A percentile compares a stretch with the other conserved stretches of the same genome.
Conservation (phyloP, 2,888 invertebrate species). For the Labia minor region DNA sequence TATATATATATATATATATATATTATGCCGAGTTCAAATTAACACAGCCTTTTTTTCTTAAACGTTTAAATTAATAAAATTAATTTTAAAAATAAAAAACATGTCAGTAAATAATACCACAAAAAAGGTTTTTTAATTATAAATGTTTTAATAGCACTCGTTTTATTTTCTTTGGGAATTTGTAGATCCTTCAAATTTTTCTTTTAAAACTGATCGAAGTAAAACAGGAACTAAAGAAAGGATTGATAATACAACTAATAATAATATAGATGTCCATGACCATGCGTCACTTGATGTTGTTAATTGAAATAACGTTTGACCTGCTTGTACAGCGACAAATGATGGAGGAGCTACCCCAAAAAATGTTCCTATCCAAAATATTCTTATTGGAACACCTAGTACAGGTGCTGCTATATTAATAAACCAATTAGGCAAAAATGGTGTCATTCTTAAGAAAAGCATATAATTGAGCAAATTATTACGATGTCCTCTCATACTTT, state of each 20-base stretch:
- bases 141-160: neutral
- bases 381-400: slow-evolving; percentile 83
- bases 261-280: slow-evolving; percentile 73
- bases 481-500: slow-evolving; percentile 62
- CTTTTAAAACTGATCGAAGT: slow-evolving; percentile 65
- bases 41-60: no score
- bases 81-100: no score
- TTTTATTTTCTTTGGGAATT: neutral
- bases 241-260: slow-evolving; percentile 67
- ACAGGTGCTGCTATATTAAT: slow-evolving; percentile 95
- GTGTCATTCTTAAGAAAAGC: slow-evolving; percentile 92
- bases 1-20: no score
- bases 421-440: slow-evolving; percentile 98
- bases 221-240: slow-evolving; percentile 80
- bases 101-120: no score
- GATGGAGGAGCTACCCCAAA: slow-evolving; percentile 94
- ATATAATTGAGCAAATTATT: slow-evolving; percentile 91
- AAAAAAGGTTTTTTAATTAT: no score
- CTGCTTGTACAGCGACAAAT: slow-evolving; percentile 94
- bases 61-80: no score
- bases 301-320: slow-evolving; percentile 87
- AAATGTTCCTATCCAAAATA: slow-evolving; percentile 93
- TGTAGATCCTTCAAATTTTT: slow-evolving; percentile 51
- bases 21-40: no score
- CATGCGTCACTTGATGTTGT: slow-evolving; percentile 79